Conservation (phyloP, 2,888 invertebrate species). For the Chrysopilus asiliformis region DNA sequence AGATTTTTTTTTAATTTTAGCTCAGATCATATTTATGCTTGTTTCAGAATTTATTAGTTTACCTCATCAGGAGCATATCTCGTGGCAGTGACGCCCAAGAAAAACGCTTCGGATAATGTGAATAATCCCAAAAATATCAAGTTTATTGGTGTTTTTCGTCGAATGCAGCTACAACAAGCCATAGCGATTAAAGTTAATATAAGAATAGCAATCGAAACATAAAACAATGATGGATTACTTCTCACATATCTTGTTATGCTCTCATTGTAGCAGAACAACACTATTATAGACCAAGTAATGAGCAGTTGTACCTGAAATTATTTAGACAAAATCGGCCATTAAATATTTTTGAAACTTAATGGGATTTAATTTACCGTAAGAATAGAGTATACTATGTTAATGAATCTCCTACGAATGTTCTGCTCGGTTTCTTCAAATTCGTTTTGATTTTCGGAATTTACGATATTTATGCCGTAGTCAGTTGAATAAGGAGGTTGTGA, state of each 20-base stretch:
- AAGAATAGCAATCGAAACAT: conserved; percentile 50
- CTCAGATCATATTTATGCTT: too few species aligned
- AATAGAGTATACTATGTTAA: conserved; percentile 35
- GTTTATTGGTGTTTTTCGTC: conserved; percentile 75
- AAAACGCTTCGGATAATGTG: conserved; percentile 67
- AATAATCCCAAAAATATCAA: conserved; percentile 80
- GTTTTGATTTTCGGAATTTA: conserved; percentile 32
- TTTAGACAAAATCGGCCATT: neutral
- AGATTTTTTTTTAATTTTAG: too few species aligned
- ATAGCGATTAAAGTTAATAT: conserved; percentile 67
- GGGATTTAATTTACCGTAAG: conserved; percentile 30
- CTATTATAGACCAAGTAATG: conserved; percentile 64
- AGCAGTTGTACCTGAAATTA: conserved; percentile 58
- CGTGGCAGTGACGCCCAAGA: conserved; percentile 60
- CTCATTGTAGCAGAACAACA: conserved; percentile 56
- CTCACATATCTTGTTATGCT: conserved; percentile 47
- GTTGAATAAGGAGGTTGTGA: conserved; percentile 21
- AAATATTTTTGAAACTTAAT: neutral
- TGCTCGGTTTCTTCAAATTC: conserved; percentile 34
- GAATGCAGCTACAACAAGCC: conserved; percentile 73
- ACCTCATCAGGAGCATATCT: conserved; percentile 50
- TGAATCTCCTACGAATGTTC: conserved; percentile 31
- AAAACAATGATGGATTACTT: conserved; percentile 46
- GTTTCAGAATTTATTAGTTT: too few species aligned
- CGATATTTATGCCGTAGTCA: conserved; percentile 2